A percentile compares a stretch with the other conserved stretches of the same genome.
These are phyloP conservation scores for Pogonognathellus flavescens DNA, from an alignment of 1,140 invertebrate genomes.

Conservation along the genomic window DNA sequence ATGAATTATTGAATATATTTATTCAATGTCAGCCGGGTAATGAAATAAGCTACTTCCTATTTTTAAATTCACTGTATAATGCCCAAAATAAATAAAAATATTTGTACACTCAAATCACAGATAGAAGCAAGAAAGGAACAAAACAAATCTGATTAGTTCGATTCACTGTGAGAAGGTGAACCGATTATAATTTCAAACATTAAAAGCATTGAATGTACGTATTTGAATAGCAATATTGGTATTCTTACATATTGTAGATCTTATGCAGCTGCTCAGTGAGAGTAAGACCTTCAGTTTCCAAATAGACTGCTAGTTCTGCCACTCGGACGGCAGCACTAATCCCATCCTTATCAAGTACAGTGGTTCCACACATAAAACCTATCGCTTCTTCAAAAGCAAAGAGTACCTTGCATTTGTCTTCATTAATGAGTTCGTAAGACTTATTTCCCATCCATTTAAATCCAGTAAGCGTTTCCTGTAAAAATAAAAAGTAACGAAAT, in stretches of 20 bases:
- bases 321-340: conserved; percentile 85
- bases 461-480: conserved; percentile 94
- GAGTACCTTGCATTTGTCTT: conserved; percentile 80
- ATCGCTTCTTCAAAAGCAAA: conserved; percentile 97
- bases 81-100: too few relatives aligned
- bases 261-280: conserved; percentile 83
- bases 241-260: conserved; percentile 81
- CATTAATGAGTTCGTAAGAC: conserved; percentile 79
- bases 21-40: too few relatives aligned
- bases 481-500: background rate
- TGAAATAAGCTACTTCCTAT: too few relatives aligned
- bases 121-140: too few relatives aligned
- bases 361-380: conserved; percentile 92
- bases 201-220: too few relatives aligned
- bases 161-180: too few relatives aligned
- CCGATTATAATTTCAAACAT: too few relatives aligned
- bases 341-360: conserved; percentile 96
- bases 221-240: too few relatives aligned
- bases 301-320: conserved; percentile 84
- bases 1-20: too few relatives aligned
- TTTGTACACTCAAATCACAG: too few relatives aligned
- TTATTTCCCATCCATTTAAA: conserved; percentile 99
- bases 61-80: too few relatives aligned
- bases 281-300: conserved; percentile 78
- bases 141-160: too few relatives aligned